phyloP scores from a whole-genome alignment of 2,888 invertebrate genomes.

The Schizotus pectinicornis region DNA sequence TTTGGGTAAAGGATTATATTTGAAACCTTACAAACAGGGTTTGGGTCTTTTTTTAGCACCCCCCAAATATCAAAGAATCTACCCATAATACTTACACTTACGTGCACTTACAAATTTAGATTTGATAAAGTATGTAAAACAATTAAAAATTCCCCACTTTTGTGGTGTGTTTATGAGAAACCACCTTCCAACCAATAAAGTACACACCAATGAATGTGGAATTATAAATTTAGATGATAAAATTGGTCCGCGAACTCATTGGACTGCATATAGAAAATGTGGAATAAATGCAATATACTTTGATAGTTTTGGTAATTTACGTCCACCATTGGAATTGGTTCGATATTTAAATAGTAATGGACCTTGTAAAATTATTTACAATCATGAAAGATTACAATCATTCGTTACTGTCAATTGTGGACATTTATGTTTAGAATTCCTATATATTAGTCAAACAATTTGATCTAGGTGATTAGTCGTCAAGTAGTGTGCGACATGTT shows the following conservation, averaged over 20 bases:
- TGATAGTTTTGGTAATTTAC: constrained; percentile 17
- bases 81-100: constrained; percentile 26
- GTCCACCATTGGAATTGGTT: constrained; percentile 11
- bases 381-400: constrained; percentile 4
- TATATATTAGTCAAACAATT: constrained; percentile 14
- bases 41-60: constrained; percentile 21
- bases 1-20: constrained; percentile 44
- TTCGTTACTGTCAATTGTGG: constrained; percentile 21
- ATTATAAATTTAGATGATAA: constrained; percentile 12
- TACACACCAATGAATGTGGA: constrained; percentile 14
- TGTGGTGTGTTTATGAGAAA: constrained; percentile 33
- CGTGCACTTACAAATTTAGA: constrained; percentile 27
- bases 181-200: constrained; percentile 13
- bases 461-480: not conserved
- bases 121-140: constrained; percentile 25
- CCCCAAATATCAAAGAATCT: constrained; percentile 25
- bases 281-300: constrained; percentile 1
- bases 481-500: not conserved
- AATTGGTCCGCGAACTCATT: constrained; percentile 7
- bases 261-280: constrained; percentile 8
- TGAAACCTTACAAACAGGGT: constrained; percentile 41
- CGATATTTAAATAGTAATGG: constrained; percentile 2
- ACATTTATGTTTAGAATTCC: constrained; percentile 35
- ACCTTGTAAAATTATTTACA: constrained; percentile 4
- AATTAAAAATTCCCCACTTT: constrained; percentile 30